A percentile compares a stretch with the other conserved stretches of the same genome.
These are phyloP conservation scores for Nannospalax galili DNA, from an alignment of 2,113 vertebrate genomes.

Conservation along the genomic window DNA sequence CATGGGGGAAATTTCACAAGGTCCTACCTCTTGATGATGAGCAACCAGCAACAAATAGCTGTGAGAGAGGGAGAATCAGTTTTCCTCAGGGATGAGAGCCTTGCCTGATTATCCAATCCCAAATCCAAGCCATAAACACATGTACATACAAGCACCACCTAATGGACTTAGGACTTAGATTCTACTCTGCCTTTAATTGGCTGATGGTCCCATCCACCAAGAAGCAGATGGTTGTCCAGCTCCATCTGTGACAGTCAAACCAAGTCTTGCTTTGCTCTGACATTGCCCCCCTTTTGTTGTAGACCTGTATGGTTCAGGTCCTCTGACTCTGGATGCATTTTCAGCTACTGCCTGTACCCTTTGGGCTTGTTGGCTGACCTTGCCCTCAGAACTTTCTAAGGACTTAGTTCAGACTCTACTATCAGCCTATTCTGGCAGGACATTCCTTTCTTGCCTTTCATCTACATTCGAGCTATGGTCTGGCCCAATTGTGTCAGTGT, in stretches of 20 bases:
- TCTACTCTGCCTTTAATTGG: neutral
- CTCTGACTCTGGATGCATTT: neutral
- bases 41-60: too few species aligned
- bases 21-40: too few species aligned
- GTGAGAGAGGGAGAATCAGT: too few species aligned
- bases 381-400: neutral
- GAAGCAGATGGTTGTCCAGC: neutral
- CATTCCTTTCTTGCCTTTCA: neutral
- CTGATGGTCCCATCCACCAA: neutral
- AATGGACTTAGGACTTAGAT: too few species aligned
- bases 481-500: neutral
- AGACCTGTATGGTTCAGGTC: neutral
- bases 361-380: neutral
- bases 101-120: too few species aligned
- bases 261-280: neutral
- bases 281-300: neutral
- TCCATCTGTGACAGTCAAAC: neutral
- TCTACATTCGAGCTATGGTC: neutral
- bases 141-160: too few species aligned
- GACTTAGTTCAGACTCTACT: neutral
- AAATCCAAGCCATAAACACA: too few species aligned
- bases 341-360: too few species aligned
- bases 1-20: too few species aligned
- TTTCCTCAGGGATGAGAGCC: too few species aligned
- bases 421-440: neutral